Evolutionary conservation across 2,113 vertebrate genomes (phyloP).

Genomic region (mouse (Mus musculus)): GRCm39 chr4:111539001-111539500

Average conservation of each 20-base stretch:
- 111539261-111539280: constrained; percentile 82
- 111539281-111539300: constrained; percentile 86
- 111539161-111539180: constrained; percentile 85
- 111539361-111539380: constrained; percentile 86
- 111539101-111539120: constrained; percentile 84
- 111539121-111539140: constrained; percentile 76
- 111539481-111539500: neutral
- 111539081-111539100: constrained; percentile 66
- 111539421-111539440: constrained; percentile 86
- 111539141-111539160: constrained; percentile 82
- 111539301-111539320: constrained; percentile 82
- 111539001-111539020: neutral
- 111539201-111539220: constrained; percentile 82
- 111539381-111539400: constrained; percentile 82
- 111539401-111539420: constrained; percentile 82
- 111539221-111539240: constrained; percentile 85
- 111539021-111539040: neutral
- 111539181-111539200: constrained; percentile 79
- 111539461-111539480: constrained; percentile 61
- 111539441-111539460: constrained; percentile 82
- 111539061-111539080: constrained; percentile 12
- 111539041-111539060: neutral
- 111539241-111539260: constrained; percentile 83
- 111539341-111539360: constrained; percentile 89
- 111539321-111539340: constrained; percentile 84